These are phyloP conservation scores for Drosophila micromelanica DNA, from an alignment of 1,140 invertebrate genomes.

Conservation along the genomic window DNA sequence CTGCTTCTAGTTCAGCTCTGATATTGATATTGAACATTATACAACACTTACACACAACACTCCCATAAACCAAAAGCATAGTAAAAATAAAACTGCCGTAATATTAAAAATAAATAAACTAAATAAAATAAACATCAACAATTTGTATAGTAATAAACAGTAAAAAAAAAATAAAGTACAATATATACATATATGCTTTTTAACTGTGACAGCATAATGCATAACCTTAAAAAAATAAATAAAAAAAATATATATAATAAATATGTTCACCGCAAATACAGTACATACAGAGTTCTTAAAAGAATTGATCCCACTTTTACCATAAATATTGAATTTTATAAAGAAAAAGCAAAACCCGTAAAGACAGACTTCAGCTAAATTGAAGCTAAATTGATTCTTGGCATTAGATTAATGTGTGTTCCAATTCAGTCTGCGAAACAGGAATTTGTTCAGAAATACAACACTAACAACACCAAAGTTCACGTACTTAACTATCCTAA, in stretches of 20 bases:
- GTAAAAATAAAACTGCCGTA: slow-evolving; percentile 65
- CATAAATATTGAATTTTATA: background rate
- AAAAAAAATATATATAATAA: no score
- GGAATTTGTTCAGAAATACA: slow-evolving; percentile 5
- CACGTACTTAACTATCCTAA: slow-evolving; percentile 39
- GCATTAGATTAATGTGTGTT: background rate
- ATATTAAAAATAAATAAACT: slow-evolving; percentile 60
- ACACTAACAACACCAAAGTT: slow-evolving; percentile 18
- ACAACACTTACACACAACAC: background rate
- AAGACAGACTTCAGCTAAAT: background rate
- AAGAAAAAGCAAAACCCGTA: background rate
- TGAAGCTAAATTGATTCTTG: background rate
- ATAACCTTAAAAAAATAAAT: background rate
- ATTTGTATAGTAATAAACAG: slow-evolving; percentile 54
- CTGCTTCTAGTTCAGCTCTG: slow-evolving; percentile 5
- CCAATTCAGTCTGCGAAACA: background rate
- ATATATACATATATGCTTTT: slow-evolving; percentile 39
- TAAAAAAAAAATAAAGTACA: slow-evolving; percentile 19
- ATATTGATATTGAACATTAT: slow-evolving; percentile 10
- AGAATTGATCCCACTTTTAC: slow-evolving; percentile 2
- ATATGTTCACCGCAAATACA: background rate
- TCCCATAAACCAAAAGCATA: slow-evolving; percentile 41
- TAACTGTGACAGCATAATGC: slow-evolving; percentile 42
- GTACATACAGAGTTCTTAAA: slow-evolving; percentile 2
- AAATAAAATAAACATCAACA: slow-evolving; percentile 26